These are phyloP conservation scores for Gobius niger DNA, from an alignment of 2,113 vertebrate genomes.

Conservation along the genomic window DNA sequence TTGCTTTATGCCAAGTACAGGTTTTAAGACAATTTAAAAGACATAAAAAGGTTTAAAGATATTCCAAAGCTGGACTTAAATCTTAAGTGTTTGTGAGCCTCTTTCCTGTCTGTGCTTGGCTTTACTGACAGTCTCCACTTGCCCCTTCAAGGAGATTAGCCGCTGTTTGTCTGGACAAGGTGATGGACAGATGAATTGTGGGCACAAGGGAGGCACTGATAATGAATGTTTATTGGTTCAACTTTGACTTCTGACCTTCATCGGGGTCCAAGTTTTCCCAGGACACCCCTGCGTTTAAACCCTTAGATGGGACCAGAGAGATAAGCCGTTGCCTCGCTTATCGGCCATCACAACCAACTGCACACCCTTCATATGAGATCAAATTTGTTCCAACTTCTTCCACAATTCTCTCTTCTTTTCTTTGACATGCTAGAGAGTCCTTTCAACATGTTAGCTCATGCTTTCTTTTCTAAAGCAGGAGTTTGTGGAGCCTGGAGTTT, in stretches of 20 bases:
- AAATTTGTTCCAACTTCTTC: background rate
- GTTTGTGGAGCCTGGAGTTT: too few relatives aligned
- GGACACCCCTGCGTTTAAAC: conserved; percentile 19
- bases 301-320: conserved; percentile 45
- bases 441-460: too few relatives aligned
- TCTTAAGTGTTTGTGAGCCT: background rate
- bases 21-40: too few relatives aligned
- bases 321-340: conserved; percentile 37
- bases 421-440: too few relatives aligned
- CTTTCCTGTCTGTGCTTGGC: too few relatives aligned
- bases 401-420: background rate
- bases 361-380: background rate
- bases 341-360: background rate
- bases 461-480: background rate
- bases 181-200: conserved; percentile 28
- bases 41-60: too few relatives aligned
- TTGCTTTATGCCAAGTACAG: too few relatives aligned
- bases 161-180: conserved; percentile 6
- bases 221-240: conserved; percentile 62
- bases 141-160: conserved; percentile 62
- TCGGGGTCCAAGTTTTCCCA: conserved; percentile 46
- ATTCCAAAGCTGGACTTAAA: conserved; percentile 16
- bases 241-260: conserved; percentile 54
- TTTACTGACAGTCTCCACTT: conserved; percentile 45
- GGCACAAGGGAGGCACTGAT: conserved; percentile 39